A percentile compares a stretch with the other conserved stretches of the same genome.
Conservation (phyloP, 2,888 invertebrate species). For the Resseliella maxima region DNA sequence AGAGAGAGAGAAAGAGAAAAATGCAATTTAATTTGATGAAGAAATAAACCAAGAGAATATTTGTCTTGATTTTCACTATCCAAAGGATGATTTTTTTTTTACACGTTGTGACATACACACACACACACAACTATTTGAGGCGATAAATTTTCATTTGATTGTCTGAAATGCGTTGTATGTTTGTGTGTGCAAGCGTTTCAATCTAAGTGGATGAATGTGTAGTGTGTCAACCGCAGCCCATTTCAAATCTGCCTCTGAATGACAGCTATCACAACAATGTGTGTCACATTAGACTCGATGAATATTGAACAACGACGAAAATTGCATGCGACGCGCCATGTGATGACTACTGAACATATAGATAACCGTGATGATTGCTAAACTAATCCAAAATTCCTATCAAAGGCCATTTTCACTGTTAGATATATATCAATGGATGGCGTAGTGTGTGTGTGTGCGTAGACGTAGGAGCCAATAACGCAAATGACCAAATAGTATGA, state of each 20-base stretch:
- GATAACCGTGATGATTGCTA: background rate
- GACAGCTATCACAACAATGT: slow-evolving; percentile 10
- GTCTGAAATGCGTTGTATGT: background rate
- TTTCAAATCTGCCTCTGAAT: background rate
- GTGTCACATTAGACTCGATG: background rate
- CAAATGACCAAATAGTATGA: background rate
- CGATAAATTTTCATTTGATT: slow-evolving; percentile 15
- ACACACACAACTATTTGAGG: background rate
- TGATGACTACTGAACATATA: background rate
- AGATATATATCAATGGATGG: background rate
- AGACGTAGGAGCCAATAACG: background rate
- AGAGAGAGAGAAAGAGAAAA: too few relatives aligned
- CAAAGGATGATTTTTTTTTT: background rate
- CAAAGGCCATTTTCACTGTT: background rate
- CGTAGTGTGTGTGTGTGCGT: background rate
- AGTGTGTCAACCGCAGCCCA: background rate
- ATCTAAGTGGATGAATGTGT: slow-evolving; percentile 1
- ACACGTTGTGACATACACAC: background rate
- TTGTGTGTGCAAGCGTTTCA: background rate
- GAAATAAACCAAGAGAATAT: too few relatives aligned
- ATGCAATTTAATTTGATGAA: too few relatives aligned
- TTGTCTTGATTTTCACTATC: too few relatives aligned
- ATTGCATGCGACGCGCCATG: background rate
- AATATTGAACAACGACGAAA: background rate
- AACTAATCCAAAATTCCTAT: background rate